These are phyloP conservation scores for Plusia festucae DNA, from an alignment of 2,888 invertebrate species.

Conservation along the genomic window DNA sequence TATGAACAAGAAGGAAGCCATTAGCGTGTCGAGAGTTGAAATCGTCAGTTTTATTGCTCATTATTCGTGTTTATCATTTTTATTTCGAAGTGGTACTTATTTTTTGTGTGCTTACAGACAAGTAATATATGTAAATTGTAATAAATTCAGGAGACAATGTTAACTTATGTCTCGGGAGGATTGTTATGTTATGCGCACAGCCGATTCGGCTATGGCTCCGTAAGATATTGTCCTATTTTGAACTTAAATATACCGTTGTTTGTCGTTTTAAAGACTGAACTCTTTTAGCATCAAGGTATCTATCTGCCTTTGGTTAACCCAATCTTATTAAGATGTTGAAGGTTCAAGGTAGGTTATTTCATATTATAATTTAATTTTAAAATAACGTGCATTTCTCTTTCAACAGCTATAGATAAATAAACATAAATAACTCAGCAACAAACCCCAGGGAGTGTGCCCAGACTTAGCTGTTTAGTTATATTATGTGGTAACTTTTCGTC, in stretches of 20 bases:
- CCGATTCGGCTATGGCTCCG: no score
- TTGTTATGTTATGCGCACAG: slow-evolving; percentile 1
- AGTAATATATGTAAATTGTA: slow-evolving; percentile 25
- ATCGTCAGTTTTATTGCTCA: slow-evolving; percentile 62
- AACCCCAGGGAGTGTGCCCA: slow-evolving; percentile 25
- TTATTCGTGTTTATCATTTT: slow-evolving; percentile 60
- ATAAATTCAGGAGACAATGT: slow-evolving; percentile 15
- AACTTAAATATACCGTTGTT: no score
- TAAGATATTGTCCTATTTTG: no score
- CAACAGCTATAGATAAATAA: no score
- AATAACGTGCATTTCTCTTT: no score
- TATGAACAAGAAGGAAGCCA: slow-evolving; percentile 60
- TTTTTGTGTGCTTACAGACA: slow-evolving; percentile 17
- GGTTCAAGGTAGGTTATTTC: no score
- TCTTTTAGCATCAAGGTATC: no score
- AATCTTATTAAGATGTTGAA: no score
- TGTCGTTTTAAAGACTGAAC: no score
- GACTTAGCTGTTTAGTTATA: slow-evolving; percentile 48
- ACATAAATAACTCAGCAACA: slow-evolving; percentile 33
- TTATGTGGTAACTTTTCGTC: slow-evolving; percentile 52
- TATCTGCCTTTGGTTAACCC: no score
- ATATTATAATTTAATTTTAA: no score
- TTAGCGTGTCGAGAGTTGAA: slow-evolving; percentile 60
- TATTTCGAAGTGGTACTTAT: slow-evolving; percentile 44
- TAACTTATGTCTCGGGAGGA: background rate